A percentile compares a stretch with the other conserved stretches of the same genome.
These are phyloP conservation scores for Loxodonta africana DNA, from an alignment of 2,113 vertebrate species.

Conservation along the genomic window DNA sequence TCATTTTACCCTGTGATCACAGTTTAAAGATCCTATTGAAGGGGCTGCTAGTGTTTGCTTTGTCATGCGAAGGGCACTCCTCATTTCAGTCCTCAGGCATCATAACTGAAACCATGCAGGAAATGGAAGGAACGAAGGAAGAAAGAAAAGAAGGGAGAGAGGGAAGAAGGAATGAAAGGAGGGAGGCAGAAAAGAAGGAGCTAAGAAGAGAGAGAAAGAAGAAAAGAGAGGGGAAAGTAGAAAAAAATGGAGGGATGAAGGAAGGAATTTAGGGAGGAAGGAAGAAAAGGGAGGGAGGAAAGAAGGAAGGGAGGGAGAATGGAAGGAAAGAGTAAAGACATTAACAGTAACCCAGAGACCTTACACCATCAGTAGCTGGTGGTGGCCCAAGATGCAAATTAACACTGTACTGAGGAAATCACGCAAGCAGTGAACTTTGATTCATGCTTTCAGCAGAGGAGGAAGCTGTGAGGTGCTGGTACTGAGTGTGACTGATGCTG, in stretches of 20 bases:
- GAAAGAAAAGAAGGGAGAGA: neutral
- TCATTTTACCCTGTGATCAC: conserved; percentile 33
- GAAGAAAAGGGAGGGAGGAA: no score
- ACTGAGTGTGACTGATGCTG: neutral
- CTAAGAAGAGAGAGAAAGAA: no score
- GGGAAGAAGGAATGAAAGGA: neutral
- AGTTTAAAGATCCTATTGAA: neutral
- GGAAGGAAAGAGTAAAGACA: neutral
- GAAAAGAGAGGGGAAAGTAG: no score
- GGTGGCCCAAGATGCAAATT: neutral
- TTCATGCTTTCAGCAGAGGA: neutral
- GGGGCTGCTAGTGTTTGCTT: neutral
- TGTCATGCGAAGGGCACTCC: neutral
- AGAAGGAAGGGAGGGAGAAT: neutral
- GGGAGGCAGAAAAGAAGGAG: fast-evolving
- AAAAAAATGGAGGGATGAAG: no score
- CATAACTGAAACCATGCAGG: neutral
- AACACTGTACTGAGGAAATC: neutral
- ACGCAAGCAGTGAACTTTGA: neutral
- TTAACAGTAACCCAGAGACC: neutral
- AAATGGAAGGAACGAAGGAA: neutral
- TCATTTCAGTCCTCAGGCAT: neutral
- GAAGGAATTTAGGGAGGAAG: neutral
- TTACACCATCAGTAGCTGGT: neutral
- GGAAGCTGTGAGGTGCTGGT: neutral